Percentiles rank a stretch among this genome's conserved stretches.
Conservation (phyloP, 1,140 invertebrate species). For the Macrostomum lignano region DNA sequence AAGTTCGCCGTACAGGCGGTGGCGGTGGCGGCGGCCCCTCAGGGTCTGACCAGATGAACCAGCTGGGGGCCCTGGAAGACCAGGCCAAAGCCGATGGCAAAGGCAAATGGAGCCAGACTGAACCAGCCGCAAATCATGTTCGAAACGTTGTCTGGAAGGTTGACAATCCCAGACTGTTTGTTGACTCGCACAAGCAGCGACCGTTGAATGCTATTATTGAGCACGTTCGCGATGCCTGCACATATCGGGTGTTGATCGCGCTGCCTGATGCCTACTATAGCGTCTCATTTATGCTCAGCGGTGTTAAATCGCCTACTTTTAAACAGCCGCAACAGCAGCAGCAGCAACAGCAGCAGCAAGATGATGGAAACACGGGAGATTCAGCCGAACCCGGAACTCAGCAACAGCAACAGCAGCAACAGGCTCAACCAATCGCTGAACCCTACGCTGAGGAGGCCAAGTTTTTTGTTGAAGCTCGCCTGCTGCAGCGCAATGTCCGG, state of each 20-base stretch:
- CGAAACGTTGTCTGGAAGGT: constrained; percentile 57
- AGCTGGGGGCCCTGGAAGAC: constrained; percentile 67
- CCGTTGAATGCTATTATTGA: constrained; percentile 59
- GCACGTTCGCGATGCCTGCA: constrained; percentile 79
- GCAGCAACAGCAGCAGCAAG: too few relatives aligned
- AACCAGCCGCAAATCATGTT: constrained; percentile 36
- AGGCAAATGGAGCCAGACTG: constrained; percentile 42
- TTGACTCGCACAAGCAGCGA: constrained; percentile 47
- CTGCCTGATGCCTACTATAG: constrained; percentile 43
- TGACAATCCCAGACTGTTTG: constrained; percentile 49
- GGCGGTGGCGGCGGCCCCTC: too few relatives aligned
- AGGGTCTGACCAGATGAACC: too few relatives aligned
- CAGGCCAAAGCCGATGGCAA: constrained; percentile 51
- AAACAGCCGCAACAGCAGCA: too few relatives aligned
- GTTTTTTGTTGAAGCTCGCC: constrained; percentile 59
- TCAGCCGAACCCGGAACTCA: background rate
- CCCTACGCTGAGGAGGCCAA: constrained; percentile 48
- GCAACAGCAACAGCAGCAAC: constrained; percentile 29
- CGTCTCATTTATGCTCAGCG: constrained; percentile 69
- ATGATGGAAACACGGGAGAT: background rate
- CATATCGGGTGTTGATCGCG: constrained; percentile 54
- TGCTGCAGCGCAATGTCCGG: constrained; percentile 71
- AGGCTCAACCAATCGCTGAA: constrained; percentile 32
- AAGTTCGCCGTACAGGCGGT: too few relatives aligned
- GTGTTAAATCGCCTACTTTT: constrained; percentile 18